Percentiles rank a stretch among this genome's conserved stretches.
phyloP scores from a whole-genome alignment of 2,113 vertebrate genomes.

The Spheniscus mendiculus region DNA sequence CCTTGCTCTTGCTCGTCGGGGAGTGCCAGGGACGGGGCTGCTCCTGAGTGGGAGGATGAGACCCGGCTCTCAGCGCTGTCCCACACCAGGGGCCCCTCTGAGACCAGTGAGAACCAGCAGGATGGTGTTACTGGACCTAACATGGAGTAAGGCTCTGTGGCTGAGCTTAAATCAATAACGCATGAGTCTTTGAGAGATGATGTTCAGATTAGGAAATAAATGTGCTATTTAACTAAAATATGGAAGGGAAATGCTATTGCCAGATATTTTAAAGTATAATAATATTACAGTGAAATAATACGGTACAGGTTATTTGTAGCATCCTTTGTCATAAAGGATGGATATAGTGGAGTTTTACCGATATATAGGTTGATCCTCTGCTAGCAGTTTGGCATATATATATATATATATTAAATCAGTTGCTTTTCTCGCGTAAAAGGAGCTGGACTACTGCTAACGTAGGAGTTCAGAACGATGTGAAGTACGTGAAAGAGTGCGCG shows the following conservation, averaged over 20 bases:
- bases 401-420: background rate
- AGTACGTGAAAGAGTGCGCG: background rate
- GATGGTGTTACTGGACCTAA: background rate
- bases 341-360: background rate
- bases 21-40: background rate
- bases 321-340: background rate
- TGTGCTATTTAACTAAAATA: background rate
- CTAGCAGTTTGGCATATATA: fast-evolving
- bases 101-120: background rate
- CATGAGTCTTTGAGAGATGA: background rate
- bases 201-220: background rate
- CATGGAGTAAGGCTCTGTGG: background rate
- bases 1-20: background rate
- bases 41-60: background rate
- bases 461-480: background rate
- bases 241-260: background rate
- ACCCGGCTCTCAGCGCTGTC: background rate
- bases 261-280: background rate
- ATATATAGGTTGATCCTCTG: background rate
- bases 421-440: background rate
- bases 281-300: background rate
- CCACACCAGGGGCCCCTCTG: background rate
- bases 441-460: background rate
- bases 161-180: background rate
- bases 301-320: background rate